A percentile compares a stretch with the other conserved stretches of the same genome.
Conservation (phyloP, 2,113 vertebrate genomes). For the Zootoca vivipara region DNA sequence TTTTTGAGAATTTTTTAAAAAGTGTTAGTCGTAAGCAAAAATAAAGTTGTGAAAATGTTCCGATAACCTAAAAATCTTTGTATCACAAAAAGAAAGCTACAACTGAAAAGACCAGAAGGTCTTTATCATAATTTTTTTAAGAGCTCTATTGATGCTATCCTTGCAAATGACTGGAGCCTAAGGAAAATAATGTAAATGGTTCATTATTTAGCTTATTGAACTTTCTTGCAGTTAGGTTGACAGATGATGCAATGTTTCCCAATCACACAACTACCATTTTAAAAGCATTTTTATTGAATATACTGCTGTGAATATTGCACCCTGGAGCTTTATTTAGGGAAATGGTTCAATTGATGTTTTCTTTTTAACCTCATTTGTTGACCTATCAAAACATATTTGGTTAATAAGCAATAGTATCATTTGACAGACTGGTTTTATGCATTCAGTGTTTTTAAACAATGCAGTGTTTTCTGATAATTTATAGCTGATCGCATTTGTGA, state of each 20-base stretch:
- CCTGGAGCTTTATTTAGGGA: conserved; percentile 81
- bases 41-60: conserved; percentile 45
- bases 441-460: conserved; percentile 37
- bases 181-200: conserved; percentile 80
- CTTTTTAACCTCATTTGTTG: conserved; percentile 74
- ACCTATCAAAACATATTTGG: conserved; percentile 71
- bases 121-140: conserved; percentile 89
- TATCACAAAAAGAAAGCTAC: conserved; percentile 43
- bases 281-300: conserved; percentile 84
- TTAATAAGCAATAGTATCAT: conserved; percentile 72
- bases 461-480: conserved; percentile 23
- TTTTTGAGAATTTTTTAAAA: conserved; percentile 35
- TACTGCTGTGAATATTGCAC: conserved; percentile 79
- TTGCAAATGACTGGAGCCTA: conserved; percentile 76
- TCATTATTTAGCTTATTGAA: conserved; percentile 84
- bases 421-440: conserved; percentile 61
- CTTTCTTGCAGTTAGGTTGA: conserved; percentile 77
- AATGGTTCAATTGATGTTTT: conserved; percentile 78
- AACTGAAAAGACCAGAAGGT: conserved; percentile 69
- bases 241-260: conserved; percentile 77
- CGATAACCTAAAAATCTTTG: conserved; percentile 51
- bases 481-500: conserved; percentile 14
- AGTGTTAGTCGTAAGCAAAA: conserved; percentile 48
- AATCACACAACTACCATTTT: conserved; percentile 77
- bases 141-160: conserved; percentile 77